Base-by-base conservation (phyloP, 1,140 invertebrate genomes). In the Ericerus pela region DNA sequence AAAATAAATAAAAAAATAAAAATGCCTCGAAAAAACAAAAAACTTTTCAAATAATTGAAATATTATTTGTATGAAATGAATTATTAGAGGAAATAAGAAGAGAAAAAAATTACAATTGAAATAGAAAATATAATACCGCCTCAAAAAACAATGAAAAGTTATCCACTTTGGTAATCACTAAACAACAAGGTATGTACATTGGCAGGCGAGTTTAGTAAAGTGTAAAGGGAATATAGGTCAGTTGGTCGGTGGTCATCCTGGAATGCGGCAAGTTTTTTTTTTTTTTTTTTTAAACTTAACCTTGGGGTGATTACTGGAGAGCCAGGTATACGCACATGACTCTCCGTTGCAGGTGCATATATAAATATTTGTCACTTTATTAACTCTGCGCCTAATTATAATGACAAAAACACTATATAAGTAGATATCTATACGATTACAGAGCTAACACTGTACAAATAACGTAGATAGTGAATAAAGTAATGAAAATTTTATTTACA, bases 231-330 rank as follows among this genome's bases (percentile, higher is more conserved):
- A 47, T 47, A 47, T 47, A 47, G 41, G 41, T 47, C 26, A 47
- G 41, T 47, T 47, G 41, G 41, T 47, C 41, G 41, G 36, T 47
- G 41, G 41, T 47, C 41, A 47, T 47, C 41, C 41, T 47, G 41
- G 41, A 47, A 47, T 47, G 41, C 41, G 41, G 41, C 41, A 47
- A 47, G 41, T 47, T 47, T 47, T n/a, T n/a, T n/a, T n/a, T n/a
- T n/a, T n/a, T n/a, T n/a, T n/a, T n/a, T n/a, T n/a, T n/a, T 47
- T 24, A 47, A 47, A 47, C 41, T 47, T 47, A 47, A 47, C 41
- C 41, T 47, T 47, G 41, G 36, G 41, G 41, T 47, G 41, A 47
- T 47, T 47, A 47, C 41, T 24, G n/a, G n/a, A 47, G 41, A 47
- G 26, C 41, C 41, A 47, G 41, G 20, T 47, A 24, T 47, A 47